Base-by-base conservation (phyloP, 2,113 vertebrate species). In the Cyphomyrus plagiostoma region DNA sequence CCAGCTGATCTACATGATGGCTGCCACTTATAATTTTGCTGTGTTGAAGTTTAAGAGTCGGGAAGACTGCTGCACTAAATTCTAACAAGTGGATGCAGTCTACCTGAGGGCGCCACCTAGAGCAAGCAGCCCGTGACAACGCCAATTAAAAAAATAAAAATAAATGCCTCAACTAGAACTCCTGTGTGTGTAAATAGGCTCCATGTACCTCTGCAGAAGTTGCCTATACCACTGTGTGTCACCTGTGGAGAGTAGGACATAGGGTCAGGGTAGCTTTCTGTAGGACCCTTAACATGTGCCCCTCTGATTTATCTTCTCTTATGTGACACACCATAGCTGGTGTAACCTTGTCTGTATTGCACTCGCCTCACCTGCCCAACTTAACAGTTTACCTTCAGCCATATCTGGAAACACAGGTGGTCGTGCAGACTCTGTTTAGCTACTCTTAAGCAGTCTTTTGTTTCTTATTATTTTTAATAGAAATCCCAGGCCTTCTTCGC, bases 1-100 rank as follows among this genome's bases (percentile, higher is more conserved):
- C 97, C 96, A 98, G 97, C 97, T 98, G 96, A 97, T 97, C 97
- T 98, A 97, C 97, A 97, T 98, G 97, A 98, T 98, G 97, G 97
- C 97, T 96, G 97, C 97, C 91, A 98, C 97, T 94, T 98, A 98
- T 97, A 98, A 98, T 97, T 97, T 96, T 97, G 97, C 97, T 91
- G 97, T 98, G 96, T 97, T 97, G 97, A 98, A 97, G 97, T 97
- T 98, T 97, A 97, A 97, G 96, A 97, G 97, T 97, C 96, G 96
- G 95, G 97, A 97, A 96, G 96, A 97, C 95, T 97, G 96, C 96
- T 97, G 97, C 97, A 97, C 97, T 96, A 97, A 97, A 94, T 98
- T 98, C 96, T 97, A 97, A 96, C 93, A 94, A 95, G 93, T 93
- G 46, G 86, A 77, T 93, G 95, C 95, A 97, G 95, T 95, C 93